A percentile compares a stretch with the other conserved stretches of the same genome.
phyloP scores from a whole-genome alignment of 2,888 invertebrate species.

The Dascillus cervinus region DNA sequence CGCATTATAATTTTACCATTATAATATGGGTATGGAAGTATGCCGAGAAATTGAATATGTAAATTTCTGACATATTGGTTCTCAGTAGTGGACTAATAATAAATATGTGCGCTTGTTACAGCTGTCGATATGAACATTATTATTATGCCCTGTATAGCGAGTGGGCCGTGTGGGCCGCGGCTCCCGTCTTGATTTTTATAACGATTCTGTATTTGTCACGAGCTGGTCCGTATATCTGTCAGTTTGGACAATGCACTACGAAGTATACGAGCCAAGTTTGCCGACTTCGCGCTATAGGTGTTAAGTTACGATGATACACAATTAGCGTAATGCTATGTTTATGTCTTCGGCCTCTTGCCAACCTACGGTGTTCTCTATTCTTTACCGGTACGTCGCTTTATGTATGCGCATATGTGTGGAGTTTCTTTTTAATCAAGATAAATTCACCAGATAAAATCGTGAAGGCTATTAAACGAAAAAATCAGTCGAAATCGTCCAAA shows the following conservation, averaged over 20 bases:
- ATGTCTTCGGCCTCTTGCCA: no score
- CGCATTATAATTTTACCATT: constrained; percentile 8
- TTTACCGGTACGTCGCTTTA: no score
- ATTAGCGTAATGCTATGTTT: constrained; percentile 39
- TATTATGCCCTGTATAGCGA: constrained; percentile 25
- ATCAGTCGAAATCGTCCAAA: no score
- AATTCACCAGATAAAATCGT: no score
- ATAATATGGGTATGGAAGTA: constrained; percentile 9
- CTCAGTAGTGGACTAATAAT: constrained; percentile 31
- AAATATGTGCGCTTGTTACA: constrained; percentile 28
- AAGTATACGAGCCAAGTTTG: constrained; percentile 29
- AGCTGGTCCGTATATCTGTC: constrained; percentile 36
- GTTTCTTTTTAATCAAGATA: no score
- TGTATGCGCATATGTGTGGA: no score
- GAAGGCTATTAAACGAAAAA: no score
- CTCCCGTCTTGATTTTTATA: constrained; percentile 33
- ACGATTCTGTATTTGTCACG: constrained; percentile 36
- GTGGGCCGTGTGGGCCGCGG: constrained; percentile 32
- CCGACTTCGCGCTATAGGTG: constrained; percentile 36
- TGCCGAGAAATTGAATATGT: constrained; percentile 27
- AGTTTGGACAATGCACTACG: constrained; percentile 32
- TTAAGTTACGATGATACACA: constrained; percentile 38
- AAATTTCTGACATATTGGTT: constrained; percentile 33
- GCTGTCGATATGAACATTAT: constrained; percentile 34
- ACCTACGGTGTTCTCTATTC: no score